phyloP scores from a whole-genome alignment of 1,140 invertebrate genomes.

The Cyclargus thomasi region DNA sequence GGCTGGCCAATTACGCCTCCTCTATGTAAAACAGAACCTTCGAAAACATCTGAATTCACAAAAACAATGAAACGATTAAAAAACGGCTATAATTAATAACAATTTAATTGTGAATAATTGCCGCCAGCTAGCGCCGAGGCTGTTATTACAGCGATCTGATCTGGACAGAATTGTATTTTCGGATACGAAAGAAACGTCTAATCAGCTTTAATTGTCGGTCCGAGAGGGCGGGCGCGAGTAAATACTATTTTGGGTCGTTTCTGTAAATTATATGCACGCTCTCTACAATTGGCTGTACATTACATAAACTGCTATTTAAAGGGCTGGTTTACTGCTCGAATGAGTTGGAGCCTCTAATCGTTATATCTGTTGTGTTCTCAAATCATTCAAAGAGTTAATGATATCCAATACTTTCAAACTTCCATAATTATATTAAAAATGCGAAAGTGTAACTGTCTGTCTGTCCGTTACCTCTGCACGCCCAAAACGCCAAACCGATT shows the following conservation, averaged over 20 bases:
- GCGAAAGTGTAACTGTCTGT: too few species aligned
- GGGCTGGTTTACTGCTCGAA: too few species aligned
- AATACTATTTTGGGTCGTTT: neutral
- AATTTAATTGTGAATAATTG: constrained; percentile 14
- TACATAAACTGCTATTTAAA: neutral
- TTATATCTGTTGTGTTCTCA: too few species aligned
- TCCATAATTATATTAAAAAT: too few species aligned
- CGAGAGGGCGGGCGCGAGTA: neutral
- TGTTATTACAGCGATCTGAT: constrained; percentile 11
- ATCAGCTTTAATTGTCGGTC: constrained; percentile 11
- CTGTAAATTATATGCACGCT: neutral
- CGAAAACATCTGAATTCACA: neutral
- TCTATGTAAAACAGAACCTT: neutral
- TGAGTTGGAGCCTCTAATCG: too few species aligned
- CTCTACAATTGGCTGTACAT: neutral
- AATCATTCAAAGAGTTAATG: too few species aligned
- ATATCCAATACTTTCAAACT: too few species aligned
- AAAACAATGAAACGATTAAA: constrained; percentile 10
- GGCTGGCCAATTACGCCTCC: neutral
- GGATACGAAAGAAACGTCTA: constrained; percentile 9
- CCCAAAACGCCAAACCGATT: too few species aligned
- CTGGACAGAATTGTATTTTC: constrained; percentile 10
- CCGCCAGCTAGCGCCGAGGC: neutral
- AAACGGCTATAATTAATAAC: constrained; percentile 11
- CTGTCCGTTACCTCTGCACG: too few species aligned